Evolutionary conservation across 2,888 invertebrate species (phyloP).

Genomic region (Tanypteryx hageni): DNA sequence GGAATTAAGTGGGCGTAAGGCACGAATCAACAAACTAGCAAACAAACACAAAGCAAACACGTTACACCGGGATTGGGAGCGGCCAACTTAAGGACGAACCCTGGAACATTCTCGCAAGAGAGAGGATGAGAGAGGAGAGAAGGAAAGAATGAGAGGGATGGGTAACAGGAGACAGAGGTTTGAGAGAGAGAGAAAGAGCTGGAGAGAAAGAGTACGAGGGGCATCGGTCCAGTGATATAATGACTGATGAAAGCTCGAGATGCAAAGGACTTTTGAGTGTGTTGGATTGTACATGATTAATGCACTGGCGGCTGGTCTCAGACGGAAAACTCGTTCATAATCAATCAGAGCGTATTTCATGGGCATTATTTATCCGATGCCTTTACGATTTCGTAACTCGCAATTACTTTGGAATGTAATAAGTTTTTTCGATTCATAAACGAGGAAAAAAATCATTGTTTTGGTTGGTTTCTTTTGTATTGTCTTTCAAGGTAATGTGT

Average conservation of each 20-base stretch:
- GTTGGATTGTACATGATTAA: constrained; percentile 59
- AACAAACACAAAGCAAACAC: constrained; percentile 48
- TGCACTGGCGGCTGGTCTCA: neutral
- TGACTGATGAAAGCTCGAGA: constrained; percentile 62
- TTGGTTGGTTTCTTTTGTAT: neutral
- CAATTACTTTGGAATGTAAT: constrained; percentile 39
- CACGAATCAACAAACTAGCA: constrained; percentile 56
- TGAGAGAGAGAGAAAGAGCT: neutral
- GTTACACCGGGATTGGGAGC: neutral
- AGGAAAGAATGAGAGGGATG: neutral
- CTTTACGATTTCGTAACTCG: constrained; percentile 9
- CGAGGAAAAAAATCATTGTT: neutral
- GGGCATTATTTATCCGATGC: constrained; percentile 9
- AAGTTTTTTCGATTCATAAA: neutral
- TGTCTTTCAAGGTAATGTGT: too few relatives aligned
- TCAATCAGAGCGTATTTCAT: constrained; percentile 53
- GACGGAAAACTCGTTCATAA: neutral
- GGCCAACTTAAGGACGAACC: constrained; percentile 28
- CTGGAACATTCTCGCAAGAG: constrained; percentile 22
- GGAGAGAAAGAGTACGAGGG: neutral
- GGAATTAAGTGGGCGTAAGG: constrained; percentile 57
- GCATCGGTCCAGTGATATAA: constrained; percentile 31
- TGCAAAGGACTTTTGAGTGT: constrained; percentile 52
- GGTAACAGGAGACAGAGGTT: neutral
- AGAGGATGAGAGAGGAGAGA: neutral